These are phyloP conservation scores for Teleogryllus occipitalis DNA, from an alignment of 1,140 invertebrate genomes.

Conservation along the genomic window DNA sequence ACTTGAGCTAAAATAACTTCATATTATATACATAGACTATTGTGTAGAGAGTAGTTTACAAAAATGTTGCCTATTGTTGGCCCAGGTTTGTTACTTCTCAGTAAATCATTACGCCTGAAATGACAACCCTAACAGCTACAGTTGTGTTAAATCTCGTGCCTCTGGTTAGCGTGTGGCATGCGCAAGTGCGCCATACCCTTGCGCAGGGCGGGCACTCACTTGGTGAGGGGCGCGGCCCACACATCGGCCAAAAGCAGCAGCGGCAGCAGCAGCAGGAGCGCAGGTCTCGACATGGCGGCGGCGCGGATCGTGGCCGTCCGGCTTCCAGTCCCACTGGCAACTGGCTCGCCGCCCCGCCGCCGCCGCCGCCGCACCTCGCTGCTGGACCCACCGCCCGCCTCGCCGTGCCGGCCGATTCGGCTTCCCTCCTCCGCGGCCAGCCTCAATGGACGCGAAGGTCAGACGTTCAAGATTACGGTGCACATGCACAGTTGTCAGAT, in stretches of 20 bases:
- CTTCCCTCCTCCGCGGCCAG: not conserved
- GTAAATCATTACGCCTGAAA: too few species aligned
- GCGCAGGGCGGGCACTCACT: not conserved
- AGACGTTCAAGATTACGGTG: constrained; percentile 2
- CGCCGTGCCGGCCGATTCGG: not conserved
- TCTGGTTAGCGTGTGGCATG: too few species aligned
- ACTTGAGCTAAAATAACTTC: too few species aligned
- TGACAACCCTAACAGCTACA: too few species aligned
- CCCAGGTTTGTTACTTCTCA: too few species aligned
- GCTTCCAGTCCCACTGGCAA: too few species aligned
- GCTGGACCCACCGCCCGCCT: not conserved
- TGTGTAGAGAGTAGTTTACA: too few species aligned
- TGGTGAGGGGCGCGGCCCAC: not conserved
- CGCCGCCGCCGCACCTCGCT: not conserved
- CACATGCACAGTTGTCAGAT: not conserved
- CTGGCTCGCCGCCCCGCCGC: not conserved
- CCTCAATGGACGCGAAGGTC: not conserved
- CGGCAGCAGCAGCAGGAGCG: not conserved
- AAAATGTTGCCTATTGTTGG: too few species aligned
- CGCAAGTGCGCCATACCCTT: too few species aligned
- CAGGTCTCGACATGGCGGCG: not conserved
- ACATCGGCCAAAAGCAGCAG: not conserved
- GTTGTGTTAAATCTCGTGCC: too few species aligned
- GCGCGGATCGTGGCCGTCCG: too few species aligned
- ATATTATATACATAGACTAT: too few species aligned